Base-by-base conservation (phyloP, 1,140 invertebrate genomes). In the Hycleus cichorii region DNA sequence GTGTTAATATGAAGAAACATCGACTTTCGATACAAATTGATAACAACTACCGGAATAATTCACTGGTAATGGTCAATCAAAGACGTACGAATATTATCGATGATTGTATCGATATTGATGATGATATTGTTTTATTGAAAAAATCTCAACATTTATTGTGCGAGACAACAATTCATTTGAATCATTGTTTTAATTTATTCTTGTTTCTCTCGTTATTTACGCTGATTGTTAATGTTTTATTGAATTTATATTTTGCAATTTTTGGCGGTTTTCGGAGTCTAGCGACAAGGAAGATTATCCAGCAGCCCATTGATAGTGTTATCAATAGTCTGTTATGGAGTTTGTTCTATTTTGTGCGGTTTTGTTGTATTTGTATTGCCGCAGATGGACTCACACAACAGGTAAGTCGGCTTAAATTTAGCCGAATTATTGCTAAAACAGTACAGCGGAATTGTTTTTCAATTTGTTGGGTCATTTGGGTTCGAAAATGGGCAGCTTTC, bases 161-260 rank as follows among this genome's bases (percentile, higher is more conserved):
- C 46, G 46, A 47, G n/a, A 12, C 24, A 24, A 12, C 24, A 26
- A 12, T 26, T 27, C 4, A 25, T 1, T 47, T 47, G 27, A 47
- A 47, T 24, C n/a, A 12, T 3, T 11, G 9, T 24, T 47, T 11
- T 12, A 47, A 47, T 10, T 9, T 24, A 10, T 27, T 26, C 8
- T 24, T 47, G 4, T 47, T 47, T 27, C 24, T 47, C 4, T 47
- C 46, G 8, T 12, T 47, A 27, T 47, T 27, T 1, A 47, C 10
- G 1, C 2, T 47, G 12, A 26, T 47, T 24, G 8, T 47, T 47
- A 47, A 47, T 24, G 46, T 47, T 11, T 24, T 47, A 27, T 25
- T 47, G 24, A 47, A 47, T 24, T 47, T 47, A 24, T 47, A 47
- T 47, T 47, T 47, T 24, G 46, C 46, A 10, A 47, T 47, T 47